Conservation (phyloP, 2,113 vertebrate species). For the Penelope pileata region DNA sequence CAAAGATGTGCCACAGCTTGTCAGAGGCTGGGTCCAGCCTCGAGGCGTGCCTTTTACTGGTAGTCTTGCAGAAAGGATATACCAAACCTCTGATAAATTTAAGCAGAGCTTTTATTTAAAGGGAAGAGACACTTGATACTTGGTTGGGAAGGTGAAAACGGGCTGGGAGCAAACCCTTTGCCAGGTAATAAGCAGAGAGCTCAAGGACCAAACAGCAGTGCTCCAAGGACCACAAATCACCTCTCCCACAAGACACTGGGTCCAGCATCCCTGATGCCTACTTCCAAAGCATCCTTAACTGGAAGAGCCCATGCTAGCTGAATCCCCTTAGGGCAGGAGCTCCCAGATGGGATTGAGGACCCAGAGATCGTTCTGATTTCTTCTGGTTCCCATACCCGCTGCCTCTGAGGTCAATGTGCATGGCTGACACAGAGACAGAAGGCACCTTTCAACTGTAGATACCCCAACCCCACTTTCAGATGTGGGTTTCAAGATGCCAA, state of each 20-base stretch:
- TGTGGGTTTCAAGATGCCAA: accelerated
- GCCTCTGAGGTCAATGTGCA: accelerated
- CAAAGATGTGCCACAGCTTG: background rate
- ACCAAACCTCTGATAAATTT: background rate
- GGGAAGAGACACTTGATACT: background rate
- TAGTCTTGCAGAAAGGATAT: background rate
- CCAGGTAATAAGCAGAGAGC: background rate
- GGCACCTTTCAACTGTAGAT: accelerated
- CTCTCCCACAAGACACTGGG: background rate
- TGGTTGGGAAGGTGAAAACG: background rate
- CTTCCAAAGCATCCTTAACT: background rate
- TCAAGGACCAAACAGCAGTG: accelerated
- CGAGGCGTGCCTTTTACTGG: accelerated
- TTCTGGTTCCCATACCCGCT: accelerated
- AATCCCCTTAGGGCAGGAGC: background rate
- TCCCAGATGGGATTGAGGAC: accelerated
- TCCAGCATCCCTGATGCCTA: background rate
- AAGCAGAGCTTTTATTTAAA: background rate
- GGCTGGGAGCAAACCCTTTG: background rate
- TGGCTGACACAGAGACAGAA: accelerated
- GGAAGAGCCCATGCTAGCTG: background rate
- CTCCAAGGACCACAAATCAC: background rate
- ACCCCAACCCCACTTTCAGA: background rate
- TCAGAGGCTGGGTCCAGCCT: background rate
- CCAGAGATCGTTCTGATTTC: accelerated